A percentile compares a stretch with the other conserved stretches of the same genome.
Evolutionary conservation across 2,113 vertebrate species (phyloP).

Genomic region (Tragelaphus buxtoni): DNA sequence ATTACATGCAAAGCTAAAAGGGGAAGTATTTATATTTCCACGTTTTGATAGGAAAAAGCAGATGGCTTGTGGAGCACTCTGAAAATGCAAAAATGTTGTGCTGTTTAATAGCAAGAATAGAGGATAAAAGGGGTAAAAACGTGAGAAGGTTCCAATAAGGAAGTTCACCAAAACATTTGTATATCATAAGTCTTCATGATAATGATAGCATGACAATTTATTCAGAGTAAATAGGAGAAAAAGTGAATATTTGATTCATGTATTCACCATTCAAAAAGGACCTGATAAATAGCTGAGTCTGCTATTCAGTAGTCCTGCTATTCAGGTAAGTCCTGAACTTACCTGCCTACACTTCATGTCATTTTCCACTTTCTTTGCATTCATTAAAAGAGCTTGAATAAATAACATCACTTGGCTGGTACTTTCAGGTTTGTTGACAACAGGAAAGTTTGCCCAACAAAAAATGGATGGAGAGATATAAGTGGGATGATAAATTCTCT

Average conservation of each 20-base stretch:
- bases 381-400: background rate
- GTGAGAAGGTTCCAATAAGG: background rate
- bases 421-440: background rate
- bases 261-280: background rate
- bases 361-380: background rate
- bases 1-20: constrained; percentile 33
- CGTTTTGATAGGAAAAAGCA: no score
- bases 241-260: background rate
- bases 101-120: no score
- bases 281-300: background rate
- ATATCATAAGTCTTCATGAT: background rate
- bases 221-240: background rate
- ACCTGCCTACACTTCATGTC: background rate
- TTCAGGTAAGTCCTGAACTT: background rate
- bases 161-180: background rate
- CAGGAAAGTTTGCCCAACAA: background rate
- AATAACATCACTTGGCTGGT: background rate
- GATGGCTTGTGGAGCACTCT: no score
- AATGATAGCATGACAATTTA: background rate
- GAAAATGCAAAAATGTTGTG: no score
- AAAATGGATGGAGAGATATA: background rate
- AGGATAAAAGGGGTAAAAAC: no score
- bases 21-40: no score
- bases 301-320: no score
- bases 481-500: background rate